Conservation (phyloP, 2,797 vertebrate genomes). For the Cynodonichthys magdalenae region DNA sequence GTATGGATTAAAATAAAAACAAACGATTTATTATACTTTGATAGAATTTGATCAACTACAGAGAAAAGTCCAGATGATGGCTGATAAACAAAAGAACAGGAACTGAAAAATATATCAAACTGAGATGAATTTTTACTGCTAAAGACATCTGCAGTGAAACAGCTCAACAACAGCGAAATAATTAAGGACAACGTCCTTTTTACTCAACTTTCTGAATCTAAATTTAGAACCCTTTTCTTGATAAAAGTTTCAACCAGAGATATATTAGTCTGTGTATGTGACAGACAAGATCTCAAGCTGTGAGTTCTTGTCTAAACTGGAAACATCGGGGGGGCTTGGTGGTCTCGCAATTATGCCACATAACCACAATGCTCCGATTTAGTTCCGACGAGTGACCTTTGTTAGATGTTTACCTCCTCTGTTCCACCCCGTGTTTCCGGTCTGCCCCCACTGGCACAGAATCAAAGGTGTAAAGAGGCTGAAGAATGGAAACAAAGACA, state of each 20-base stretch:
- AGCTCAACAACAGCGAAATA: conserved; percentile 8
- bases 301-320: conserved; percentile 14
- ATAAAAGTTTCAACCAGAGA: background rate
- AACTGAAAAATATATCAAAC: conserved; percentile 13
- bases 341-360: conserved; percentile 3
- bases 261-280: background rate
- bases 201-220: background rate
- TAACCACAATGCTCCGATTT: conserved; percentile 20
- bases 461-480: conserved; percentile 10
- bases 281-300: background rate
- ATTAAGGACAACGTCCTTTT: background rate
- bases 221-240: too few relatives aligned
- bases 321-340: conserved; percentile 14
- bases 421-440: conserved; percentile 30
- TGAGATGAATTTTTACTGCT: background rate
- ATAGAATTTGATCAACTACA: conserved; percentile 17
- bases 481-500: conserved; percentile 19
- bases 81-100: conserved; percentile 6
- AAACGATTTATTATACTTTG: background rate
- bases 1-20: background rate
- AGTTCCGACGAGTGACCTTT: conserved; percentile 16
- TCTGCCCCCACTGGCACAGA: conserved; percentile 12
- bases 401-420: conserved; percentile 8
- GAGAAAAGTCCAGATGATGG: conserved; percentile 7
- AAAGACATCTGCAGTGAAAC: background rate